Evolutionary conservation across 2,797 vertebrate genomes (phyloP), one percentile per base, ranked within the genome.

Genomic region (Poeciliopsis turneri): DNA sequence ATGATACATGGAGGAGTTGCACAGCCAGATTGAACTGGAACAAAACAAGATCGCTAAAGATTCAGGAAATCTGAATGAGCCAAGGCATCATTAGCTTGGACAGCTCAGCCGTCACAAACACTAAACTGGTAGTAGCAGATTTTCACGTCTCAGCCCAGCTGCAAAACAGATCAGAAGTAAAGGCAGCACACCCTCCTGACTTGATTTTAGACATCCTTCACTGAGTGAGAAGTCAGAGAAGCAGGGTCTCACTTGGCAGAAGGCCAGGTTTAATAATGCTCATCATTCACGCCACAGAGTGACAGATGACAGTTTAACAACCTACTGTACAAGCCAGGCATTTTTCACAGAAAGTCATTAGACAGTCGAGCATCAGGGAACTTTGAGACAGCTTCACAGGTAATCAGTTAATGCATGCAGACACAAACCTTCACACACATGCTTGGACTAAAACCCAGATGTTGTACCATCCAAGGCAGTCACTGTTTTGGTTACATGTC

Each of bases 291-390:
- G 78, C 76, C 30, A 45, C 55, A n/a, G 66, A 71, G 49, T 86
- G 88, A 88, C 73, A 75, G 83, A 90, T 75, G 74, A 49, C 82
- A 80, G 68, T 83, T 90, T 85, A 88, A 85, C 75, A 88, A 79
- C 69, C 45, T 74, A 13, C 61, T 53, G 46, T 64, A 64, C 47
- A 79, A 10, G 68, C 18, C 25, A 75, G 72, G 33, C 72, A 43
- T 82, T 64, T 78, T 84, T 84, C 77, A 72, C n/a, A 83, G 49
- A 51, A 81, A 88, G 87, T 84, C 77, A 85, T 88, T 76, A 78
- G 66, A 39, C 47, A 41, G 76, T 79, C 84, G 78, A 51, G 78
- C 88, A 86, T 23, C 20, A 43, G 80, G 84, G 72, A 59, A 84
- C 79, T 61, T 73, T 76, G 47, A 51, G 47, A 55, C 16, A 61